Conservation (phyloP, 2,113 vertebrate genomes). For the Ptychochromis oligacanthus region DNA sequence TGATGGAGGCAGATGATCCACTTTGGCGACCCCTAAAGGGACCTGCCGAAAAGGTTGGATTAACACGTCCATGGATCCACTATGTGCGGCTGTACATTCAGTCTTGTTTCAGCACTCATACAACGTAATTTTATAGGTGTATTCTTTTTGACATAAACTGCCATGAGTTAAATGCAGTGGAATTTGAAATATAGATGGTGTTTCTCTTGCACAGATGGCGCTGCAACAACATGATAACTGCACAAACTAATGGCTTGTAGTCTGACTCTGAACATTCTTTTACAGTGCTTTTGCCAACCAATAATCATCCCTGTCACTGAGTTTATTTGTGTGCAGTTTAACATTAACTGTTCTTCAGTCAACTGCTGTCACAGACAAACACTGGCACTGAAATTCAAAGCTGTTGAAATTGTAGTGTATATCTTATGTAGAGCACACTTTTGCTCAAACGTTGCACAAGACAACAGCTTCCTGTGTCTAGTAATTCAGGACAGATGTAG, state of each 20-base stretch:
- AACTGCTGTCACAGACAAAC: background rate
- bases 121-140: too few relatives aligned
- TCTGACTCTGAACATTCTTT: background rate
- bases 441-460: background rate
- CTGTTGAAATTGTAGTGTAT: background rate
- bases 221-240: background rate
- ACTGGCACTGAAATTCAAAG: background rate
- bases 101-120: background rate
- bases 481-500: slow-evolving; percentile 1
- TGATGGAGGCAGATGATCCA: background rate
- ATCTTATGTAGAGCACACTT: background rate
- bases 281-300: background rate
- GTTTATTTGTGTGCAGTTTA: background rate
- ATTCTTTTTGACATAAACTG: too few relatives aligned
- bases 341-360: background rate
- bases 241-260: background rate
- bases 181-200: fast-evolving
- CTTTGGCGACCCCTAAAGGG: background rate
- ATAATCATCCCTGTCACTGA: background rate
- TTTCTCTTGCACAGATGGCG: background rate
- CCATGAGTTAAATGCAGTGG: background rate
- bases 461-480: slow-evolving; percentile 1
- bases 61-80: background rate
- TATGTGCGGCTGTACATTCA: background rate
- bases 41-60: background rate